These are phyloP conservation scores for Lasioglossum pauxillum DNA, from an alignment of 2,888 invertebrate species.

Conservation along the genomic window DNA sequence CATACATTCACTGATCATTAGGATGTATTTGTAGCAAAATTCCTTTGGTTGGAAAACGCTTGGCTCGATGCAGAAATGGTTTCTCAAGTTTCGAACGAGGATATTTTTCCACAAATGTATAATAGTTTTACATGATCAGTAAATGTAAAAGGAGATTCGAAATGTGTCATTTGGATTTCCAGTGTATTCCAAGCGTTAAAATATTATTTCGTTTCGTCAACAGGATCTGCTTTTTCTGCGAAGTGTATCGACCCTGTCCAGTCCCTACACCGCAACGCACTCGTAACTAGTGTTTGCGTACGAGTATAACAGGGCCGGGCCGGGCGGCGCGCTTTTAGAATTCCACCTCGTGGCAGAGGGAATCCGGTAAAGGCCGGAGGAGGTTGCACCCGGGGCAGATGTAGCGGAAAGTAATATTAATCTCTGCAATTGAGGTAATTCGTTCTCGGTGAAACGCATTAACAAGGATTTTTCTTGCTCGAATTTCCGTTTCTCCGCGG, in stretches of 20 bases:
- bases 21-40: neutral
- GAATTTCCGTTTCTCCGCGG: slow-evolving; percentile 1
- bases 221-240: neutral
- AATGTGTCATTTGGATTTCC: neutral
- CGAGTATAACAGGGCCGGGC: slow-evolving; percentile 54
- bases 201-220: neutral
- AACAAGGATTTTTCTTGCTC: slow-evolving; percentile 26
- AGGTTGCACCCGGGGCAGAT: slow-evolving; percentile 33
- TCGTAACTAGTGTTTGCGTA: slow-evolving; percentile 38
- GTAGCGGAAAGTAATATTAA: slow-evolving; percentile 48
- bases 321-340: slow-evolving; percentile 55
- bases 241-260: neutral
- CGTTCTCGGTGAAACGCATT: slow-evolving; percentile 25
- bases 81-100: neutral
- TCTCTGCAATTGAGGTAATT: slow-evolving; percentile 44
- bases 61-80: neutral
- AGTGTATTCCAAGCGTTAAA: neutral
- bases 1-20: neutral
- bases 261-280: neutral
- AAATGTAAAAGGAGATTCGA: neutral
- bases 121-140: neutral
- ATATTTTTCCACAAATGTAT: neutral
- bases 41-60: too few species aligned
- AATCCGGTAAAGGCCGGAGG: slow-evolving; percentile 34
- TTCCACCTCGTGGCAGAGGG: slow-evolving; percentile 22